Conservation (phyloP, 2,797 vertebrate genomes). For the Semotilus atromaculatus region DNA sequence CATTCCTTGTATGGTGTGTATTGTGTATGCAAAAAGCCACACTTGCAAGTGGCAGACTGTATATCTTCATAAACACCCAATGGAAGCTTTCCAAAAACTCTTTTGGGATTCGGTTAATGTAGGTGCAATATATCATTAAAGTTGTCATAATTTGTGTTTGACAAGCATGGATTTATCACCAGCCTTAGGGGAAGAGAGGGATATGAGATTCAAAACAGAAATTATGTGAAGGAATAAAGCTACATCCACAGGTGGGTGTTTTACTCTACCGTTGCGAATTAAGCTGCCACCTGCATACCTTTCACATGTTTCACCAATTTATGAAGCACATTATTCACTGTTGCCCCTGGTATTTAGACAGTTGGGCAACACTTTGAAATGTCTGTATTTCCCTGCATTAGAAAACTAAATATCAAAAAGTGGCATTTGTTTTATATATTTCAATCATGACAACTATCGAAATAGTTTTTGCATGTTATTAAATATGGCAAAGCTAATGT, state of each 20-base stretch:
- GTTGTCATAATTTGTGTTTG: slow-evolving; percentile 79
- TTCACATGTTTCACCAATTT: slow-evolving; percentile 18
- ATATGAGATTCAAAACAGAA: slow-evolving; percentile 57
- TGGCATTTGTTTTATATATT: not conserved
- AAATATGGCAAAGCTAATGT: not conserved
- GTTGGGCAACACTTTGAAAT: not conserved
- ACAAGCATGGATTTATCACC: slow-evolving; percentile 79
- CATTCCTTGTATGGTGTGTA: not conserved
- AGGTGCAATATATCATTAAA: slow-evolving; percentile 78
- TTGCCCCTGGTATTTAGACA: not conserved
- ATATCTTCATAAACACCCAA: slow-evolving; percentile 52
- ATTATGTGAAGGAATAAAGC: slow-evolving; percentile 11
- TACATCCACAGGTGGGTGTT: not conserved
- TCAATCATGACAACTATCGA: not conserved
- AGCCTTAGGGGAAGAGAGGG: slow-evolving; percentile 63
- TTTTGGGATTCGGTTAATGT: slow-evolving; percentile 72
- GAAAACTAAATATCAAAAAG: not conserved
- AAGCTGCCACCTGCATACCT: slow-evolving; percentile 6
- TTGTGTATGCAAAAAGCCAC: slow-evolving; percentile 15
- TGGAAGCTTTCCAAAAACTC: slow-evolving; percentile 66
- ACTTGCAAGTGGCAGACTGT: slow-evolving; percentile 26
- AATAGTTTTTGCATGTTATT: not conserved
- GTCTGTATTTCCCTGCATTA: not conserved
- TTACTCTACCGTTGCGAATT: not conserved
- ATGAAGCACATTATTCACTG: not conserved